A percentile compares a stretch with the other conserved stretches of the same genome.
Conservation (phyloP, 2,888 invertebrate species). For the Muscina levida region DNA sequence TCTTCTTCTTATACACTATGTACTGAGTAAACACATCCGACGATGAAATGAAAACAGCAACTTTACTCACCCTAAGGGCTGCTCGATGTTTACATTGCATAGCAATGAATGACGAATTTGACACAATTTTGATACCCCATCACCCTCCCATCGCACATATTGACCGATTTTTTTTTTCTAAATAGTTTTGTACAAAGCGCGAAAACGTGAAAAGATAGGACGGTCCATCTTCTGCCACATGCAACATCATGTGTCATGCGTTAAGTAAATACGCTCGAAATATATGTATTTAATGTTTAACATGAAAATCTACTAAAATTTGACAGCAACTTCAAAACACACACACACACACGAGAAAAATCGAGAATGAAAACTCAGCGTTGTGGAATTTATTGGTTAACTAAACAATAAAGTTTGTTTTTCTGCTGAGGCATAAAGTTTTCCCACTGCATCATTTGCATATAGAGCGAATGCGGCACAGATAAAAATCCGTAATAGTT, state of each 20-base stretch:
- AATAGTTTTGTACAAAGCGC: neutral
- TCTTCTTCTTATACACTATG: slow-evolving; percentile 37
- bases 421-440: neutral
- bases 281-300: slow-evolving; percentile 29
- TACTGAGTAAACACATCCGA: slow-evolving; percentile 15
- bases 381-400: slow-evolving; percentile 33
- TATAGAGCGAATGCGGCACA: no score
- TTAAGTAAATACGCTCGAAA: slow-evolving; percentile 23
- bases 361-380: neutral
- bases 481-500: neutral
- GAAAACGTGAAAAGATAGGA: neutral
- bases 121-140: slow-evolving; percentile 13
- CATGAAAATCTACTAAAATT: slow-evolving; percentile 22
- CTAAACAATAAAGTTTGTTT: slow-evolving; percentile 31
- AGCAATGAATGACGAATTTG: slow-evolving; percentile 25
- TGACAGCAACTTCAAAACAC: neutral
- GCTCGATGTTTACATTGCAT: slow-evolving; percentile 24
- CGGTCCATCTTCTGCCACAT: no score
- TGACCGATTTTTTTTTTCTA: neutral
- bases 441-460: no score
- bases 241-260: slow-evolving; percentile 16
- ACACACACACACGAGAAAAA: neutral
- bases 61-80: neutral
- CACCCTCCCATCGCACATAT: neutral
- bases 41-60: neutral